Evolutionary conservation across 2,113 vertebrate genomes (phyloP).

Genomic region (Thalassoma bifasciatum): DNA sequence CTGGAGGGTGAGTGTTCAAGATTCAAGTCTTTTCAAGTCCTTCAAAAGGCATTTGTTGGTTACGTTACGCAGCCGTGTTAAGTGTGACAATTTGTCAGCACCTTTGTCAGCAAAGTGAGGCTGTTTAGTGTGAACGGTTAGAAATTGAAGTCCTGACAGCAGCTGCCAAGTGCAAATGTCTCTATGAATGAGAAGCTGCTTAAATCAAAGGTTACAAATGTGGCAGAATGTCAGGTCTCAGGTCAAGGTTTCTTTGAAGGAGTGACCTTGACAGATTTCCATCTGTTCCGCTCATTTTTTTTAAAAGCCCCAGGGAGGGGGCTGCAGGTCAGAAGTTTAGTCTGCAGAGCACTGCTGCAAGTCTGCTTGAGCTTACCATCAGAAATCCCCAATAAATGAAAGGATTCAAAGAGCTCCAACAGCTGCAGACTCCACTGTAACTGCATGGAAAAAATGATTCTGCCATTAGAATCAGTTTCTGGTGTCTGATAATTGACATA

Average conservation of each 20-base stretch:
- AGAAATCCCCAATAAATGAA: slow-evolving; percentile 66
- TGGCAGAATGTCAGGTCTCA: slow-evolving; percentile 12
- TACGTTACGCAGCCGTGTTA: not conserved
- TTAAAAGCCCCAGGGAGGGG: slow-evolving; percentile 26
- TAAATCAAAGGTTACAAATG: slow-evolving; percentile 32
- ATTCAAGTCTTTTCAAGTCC: not conserved
- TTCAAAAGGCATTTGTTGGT: not conserved
- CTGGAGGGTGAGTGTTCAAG: slow-evolving; percentile 63
- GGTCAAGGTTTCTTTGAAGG: slow-evolving; percentile 24
- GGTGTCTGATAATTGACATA: not conserved
- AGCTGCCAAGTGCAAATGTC: slow-evolving; percentile 5
- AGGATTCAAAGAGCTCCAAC: slow-evolving; percentile 42
- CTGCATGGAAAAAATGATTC: slow-evolving; percentile 34
- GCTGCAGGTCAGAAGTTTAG: slow-evolving; percentile 34
- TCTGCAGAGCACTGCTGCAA: slow-evolving; percentile 20
- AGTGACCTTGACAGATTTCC: slow-evolving; percentile 19
- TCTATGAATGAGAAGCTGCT: slow-evolving; percentile 9
- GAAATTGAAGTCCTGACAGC: not conserved
- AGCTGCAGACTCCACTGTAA: slow-evolving; percentile 41
- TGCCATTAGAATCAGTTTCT: not conserved
- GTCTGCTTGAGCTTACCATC: slow-evolving; percentile 35
- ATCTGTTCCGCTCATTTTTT: slow-evolving; percentile 51
- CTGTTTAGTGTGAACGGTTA: slow-evolving; percentile 5
- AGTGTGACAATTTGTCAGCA: not conserved
- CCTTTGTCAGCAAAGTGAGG: not conserved